phyloP scores from a whole-genome alignment of 2,797 vertebrate species.

The Glossophaga mutica region DNA sequence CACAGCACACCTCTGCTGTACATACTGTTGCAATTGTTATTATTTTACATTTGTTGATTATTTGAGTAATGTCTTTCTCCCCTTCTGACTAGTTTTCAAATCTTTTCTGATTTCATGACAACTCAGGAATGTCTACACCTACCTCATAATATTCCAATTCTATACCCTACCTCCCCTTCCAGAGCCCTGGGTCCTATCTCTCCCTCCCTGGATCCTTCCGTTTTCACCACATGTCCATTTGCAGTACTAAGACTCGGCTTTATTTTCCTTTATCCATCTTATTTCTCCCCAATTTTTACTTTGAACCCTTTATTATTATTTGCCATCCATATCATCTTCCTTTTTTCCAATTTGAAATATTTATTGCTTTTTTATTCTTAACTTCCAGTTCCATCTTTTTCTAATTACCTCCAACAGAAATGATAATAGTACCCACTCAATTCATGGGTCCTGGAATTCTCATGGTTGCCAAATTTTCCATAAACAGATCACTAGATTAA shows the following conservation, averaged over 20 bases:
- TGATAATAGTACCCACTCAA: background rate
- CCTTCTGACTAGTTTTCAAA: background rate
- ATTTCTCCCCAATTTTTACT: background rate
- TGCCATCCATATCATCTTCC: background rate
- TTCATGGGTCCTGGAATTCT: background rate
- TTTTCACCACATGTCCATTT: background rate
- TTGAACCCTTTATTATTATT: background rate
- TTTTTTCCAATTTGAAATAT: background rate
- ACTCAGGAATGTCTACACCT: background rate
- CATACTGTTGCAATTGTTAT: background rate
- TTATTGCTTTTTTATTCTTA: background rate
- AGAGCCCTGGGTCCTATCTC: background rate
- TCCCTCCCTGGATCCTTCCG: background rate
- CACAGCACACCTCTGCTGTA: background rate
- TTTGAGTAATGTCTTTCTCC: background rate
- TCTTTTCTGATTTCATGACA: conserved; percentile 25
- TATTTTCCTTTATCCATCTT: background rate
- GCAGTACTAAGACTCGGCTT: background rate
- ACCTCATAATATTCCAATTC: background rate
- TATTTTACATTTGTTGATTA: background rate
- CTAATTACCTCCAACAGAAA: background rate
- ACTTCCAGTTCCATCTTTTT: background rate
- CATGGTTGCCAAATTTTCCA: background rate
- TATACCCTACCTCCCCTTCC: background rate
- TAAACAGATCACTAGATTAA: background rate